These are phyloP conservation scores for Phthorimaea operculella DNA, from an alignment of 1,140 invertebrate genomes.

Conservation along the genomic window DNA sequence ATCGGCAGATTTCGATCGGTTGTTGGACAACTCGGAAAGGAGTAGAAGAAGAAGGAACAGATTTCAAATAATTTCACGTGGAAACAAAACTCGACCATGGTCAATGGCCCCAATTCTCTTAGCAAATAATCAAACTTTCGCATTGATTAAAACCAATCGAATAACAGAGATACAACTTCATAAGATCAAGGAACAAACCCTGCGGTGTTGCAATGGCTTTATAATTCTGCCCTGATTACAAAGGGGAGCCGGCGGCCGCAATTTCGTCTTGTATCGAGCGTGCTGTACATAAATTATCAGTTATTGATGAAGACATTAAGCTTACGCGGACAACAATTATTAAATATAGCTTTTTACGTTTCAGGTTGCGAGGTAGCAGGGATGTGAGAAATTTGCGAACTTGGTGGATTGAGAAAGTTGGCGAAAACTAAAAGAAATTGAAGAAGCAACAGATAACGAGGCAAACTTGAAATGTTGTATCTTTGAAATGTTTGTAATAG, in stretches of 20 bases:
- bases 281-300: constrained; percentile 66
- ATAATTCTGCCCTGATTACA: constrained; percentile 67
- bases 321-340: constrained; percentile 44
- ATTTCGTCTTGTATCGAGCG: constrained; percentile 65
- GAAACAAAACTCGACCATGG: too few relatives aligned
- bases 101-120: background rate
- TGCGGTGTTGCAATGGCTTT: constrained; percentile 60
- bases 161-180: constrained; percentile 49
- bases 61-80: too few relatives aligned
- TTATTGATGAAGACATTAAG: constrained; percentile 67
- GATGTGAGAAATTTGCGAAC: background rate
- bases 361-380: background rate
- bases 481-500: too few relatives aligned
- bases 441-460: background rate
- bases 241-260: constrained; percentile 63
- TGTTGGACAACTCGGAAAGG: too few relatives aligned
- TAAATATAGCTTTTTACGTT: background rate
- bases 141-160: background rate
- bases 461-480: background rate
- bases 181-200: constrained; percentile 43
- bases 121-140: constrained; percentile 18
- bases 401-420: too few relatives aligned
- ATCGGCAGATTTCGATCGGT: too few relatives aligned
- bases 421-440: background rate
- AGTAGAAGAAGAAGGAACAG: too few relatives aligned